These are phyloP conservation scores for Lutraria rhynchaena DNA, from an alignment of 1,140 invertebrate genomes.

Conservation along the genomic window DNA sequence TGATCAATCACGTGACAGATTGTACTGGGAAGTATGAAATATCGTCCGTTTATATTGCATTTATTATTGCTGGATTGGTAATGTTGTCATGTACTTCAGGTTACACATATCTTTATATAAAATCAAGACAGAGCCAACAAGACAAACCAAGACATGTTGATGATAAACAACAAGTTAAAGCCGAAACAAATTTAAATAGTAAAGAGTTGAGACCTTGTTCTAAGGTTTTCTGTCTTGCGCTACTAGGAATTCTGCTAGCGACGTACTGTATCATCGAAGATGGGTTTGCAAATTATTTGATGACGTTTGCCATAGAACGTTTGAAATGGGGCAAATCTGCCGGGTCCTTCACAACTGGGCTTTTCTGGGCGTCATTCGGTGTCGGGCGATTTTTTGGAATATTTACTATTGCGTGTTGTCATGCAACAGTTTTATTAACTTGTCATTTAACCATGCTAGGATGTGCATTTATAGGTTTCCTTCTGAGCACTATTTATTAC, in stretches of 20 bases:
- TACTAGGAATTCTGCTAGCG: not conserved
- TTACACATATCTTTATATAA: constrained; percentile 1
- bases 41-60: constrained; percentile 32
- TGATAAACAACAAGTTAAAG: not conserved
- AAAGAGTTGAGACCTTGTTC: not conserved
- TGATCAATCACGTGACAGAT: too few relatives aligned
- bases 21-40: constrained; percentile 12
- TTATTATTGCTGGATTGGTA: not conserved
- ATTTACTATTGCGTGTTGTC: constrained; percentile 7
- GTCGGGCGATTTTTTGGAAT: constrained; percentile 53
- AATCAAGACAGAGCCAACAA: not conserved
- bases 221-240: not conserved
- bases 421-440: constrained; percentile 8
- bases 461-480: constrained; percentile 6
- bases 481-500: not conserved
- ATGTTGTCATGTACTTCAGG: not conserved
- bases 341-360: constrained; percentile 22
- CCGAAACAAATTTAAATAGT: not conserved
- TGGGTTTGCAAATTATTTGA: constrained; percentile 36
- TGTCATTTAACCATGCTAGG: not conserved
- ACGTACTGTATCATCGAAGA: constrained; percentile 49
- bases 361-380: constrained; percentile 39
- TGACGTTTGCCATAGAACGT: constrained; percentile 40
- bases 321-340: constrained; percentile 38
- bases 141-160: too few relatives aligned